Evolutionary conservation across 2,888 invertebrate species (phyloP).

Genomic region (Trissoscelio sp.): DNA sequence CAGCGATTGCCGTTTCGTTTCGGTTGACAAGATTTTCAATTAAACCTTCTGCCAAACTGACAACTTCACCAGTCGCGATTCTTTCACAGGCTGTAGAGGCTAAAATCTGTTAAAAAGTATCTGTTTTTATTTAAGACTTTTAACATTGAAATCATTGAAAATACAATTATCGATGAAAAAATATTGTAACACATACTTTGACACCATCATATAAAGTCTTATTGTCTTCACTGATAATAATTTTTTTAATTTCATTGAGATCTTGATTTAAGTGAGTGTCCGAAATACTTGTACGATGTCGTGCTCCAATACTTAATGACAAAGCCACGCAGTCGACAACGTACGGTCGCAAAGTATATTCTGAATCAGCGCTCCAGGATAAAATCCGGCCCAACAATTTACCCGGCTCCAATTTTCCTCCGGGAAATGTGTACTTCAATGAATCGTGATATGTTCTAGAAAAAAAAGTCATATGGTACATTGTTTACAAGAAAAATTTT

Average conservation of each 20-base stretch:
- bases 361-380: conserved; percentile 78
- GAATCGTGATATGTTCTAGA: conserved; percentile 78
- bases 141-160: no score
- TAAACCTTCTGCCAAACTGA: conserved; percentile 78
- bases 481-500: no score
- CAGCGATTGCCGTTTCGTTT: conserved; percentile 77
- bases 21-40: conserved; percentile 77
- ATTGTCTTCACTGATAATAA: conserved; percentile 74
- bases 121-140: no score
- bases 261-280: conserved; percentile 77
- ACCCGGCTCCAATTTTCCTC: conserved; percentile 79
- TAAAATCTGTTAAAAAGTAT: conserved; percentile 71
- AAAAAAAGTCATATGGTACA: no score
- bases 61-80: conserved; percentile 76
- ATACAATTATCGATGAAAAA: no score
- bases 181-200: conserved; percentile 67
- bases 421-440: conserved; percentile 80
- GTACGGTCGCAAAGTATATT: conserved; percentile 73
- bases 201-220: conserved; percentile 76
- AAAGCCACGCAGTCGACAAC: conserved; percentile 78
- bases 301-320: conserved; percentile 76
- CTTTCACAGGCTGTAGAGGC: conserved; percentile 75
- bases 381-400: conserved; percentile 78
- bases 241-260: conserved; percentile 76
- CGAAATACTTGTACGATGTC: conserved; percentile 75